Evolutionary conservation across 2,888 invertebrate species (phyloP), one percentile per base, ranked within the genome.

Genomic region (Cerastoderma edule): DNA sequence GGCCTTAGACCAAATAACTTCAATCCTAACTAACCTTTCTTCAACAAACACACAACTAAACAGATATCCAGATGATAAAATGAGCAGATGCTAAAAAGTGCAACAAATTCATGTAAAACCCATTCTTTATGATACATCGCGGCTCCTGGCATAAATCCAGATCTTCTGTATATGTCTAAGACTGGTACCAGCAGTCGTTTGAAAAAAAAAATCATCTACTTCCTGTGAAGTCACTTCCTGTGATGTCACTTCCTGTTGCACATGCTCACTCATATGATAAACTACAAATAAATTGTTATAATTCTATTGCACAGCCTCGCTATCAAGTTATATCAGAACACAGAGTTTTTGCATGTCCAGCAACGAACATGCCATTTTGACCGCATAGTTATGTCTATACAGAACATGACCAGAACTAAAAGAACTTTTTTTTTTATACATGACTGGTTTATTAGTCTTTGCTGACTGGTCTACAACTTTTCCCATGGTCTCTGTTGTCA

Each of bases 221-320:
- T 57, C 57, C 50, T n/a, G 16, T 39, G 39, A 39, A n/a, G 22
- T 10, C 48, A 48, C 48, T 10, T 48, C n/a, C 48, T 48, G 35
- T 57, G 57, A 57, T 33, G 57, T 57, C 57, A 57, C 57, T 57
- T 57, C 57, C 57, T 33, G 8, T 57, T 57, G 35, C 35, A 57
- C 57, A 57, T 57, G 57, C 57, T 57, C 57, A 57, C 57, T n/a
- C n/a, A 30, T 32, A 28, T 27, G 54, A 54, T 27, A 57, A 57
- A 33, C 33, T 57, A 57, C 33, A 57, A 33, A 57, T 33, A 33
- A n/a, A 57, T 57, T 57, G 28, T 57, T 27, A 57, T 6, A 57
- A 16, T 57, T 57, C 57, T 57, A 57, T 57, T 57, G 57, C 57
- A 57, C 57, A 57, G 57, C 57, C 57, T 57, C 57, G 4, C 33